Base-by-base conservation (phyloP, 2,113 vertebrate species). In the Copsychus sechellarum region DNA sequence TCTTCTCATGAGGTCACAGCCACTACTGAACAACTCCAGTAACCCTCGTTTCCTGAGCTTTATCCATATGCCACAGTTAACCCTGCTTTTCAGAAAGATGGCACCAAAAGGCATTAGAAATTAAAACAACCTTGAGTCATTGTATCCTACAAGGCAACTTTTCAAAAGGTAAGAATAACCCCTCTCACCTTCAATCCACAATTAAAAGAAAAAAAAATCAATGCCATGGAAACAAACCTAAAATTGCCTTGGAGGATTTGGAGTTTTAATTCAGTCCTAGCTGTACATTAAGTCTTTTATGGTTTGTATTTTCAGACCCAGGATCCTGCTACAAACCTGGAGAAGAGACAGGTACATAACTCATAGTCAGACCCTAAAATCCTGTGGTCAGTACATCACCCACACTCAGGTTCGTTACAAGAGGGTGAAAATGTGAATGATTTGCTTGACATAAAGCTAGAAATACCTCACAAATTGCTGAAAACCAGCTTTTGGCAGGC, bases 201-300 rank as follows among this genome's bases (percentile, higher is more conserved):
- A 83, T 80, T 90, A 31, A 69, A 53, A 66, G 16, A 20, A 8
- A 19, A 13, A 66, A 54, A 92, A 70, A 54, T 61, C 54, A 64
- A 51, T 66, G 51, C 43, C 51, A 70, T 84, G 60, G 83, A 91
- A 96, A 86, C 88, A 92, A 92, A 66, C 23, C 36, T 90, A n/a
- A 78, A 86, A 92, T 54, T 56, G 42, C 76, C 53, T 77, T 36
- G 66, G 29, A 88, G 47, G 86, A 45, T 69, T 34, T 69, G 5
- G 56, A 70, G 65, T 60, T 88, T 71, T 77, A 81, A 70, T 65
- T 77, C 76, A 58, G 26, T 56, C 22, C 14, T 13, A 31, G 33
- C 42, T 66, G 56, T 11, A 36, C 22, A 11, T 28, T 11, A 34
- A 51, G 26, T 22, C 73, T 57, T 77, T n/a, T 8, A 10, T 8